A percentile compares a stretch with the other conserved stretches of the same genome.
phyloP scores from a whole-genome alignment of 2,888 invertebrate genomes.

The Cetonia aurata region DNA sequence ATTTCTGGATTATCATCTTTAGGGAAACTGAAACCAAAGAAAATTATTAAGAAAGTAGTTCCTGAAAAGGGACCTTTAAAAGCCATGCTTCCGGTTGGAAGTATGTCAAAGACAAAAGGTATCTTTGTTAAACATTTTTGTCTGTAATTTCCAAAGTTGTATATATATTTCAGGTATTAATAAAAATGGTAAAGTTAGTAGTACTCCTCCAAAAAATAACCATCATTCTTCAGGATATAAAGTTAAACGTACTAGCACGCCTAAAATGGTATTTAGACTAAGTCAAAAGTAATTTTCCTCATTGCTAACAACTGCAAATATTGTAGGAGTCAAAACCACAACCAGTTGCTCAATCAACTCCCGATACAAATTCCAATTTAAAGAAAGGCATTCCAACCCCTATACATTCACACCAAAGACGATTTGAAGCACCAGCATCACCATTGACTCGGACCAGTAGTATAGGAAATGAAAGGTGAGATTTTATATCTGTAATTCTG shows the following conservation, averaged over 20 bases:
- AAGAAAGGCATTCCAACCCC: slow-evolving; percentile 40
- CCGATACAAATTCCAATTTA: slow-evolving; percentile 41
- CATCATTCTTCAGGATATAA: slow-evolving; percentile 25
- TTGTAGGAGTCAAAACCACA: slow-evolving; percentile 48
- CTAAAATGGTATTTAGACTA: slow-evolving; percentile 45
- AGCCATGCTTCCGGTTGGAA: slow-evolving; percentile 51
- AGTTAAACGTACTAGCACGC: slow-evolving; percentile 49
- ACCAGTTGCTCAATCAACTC: slow-evolving; percentile 53
- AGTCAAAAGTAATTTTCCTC: neutral
- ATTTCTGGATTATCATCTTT: slow-evolving; percentile 19
- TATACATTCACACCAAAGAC: slow-evolving; percentile 44
- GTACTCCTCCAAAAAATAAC: slow-evolving; percentile 30
- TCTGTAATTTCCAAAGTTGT: neutral
- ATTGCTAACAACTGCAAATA: neutral
- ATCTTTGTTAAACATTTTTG: neutral
- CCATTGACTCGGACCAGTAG: slow-evolving; percentile 47
- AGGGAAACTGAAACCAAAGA: slow-evolving; percentile 50
- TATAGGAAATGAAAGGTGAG: slow-evolving; percentile 36
- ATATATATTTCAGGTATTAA: slow-evolving; percentile 19
- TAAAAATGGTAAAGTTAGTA: slow-evolving; percentile 15
- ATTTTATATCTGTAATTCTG: neutral
- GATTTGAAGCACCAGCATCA: slow-evolving; percentile 47
- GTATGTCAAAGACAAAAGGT: slow-evolving; percentile 51
- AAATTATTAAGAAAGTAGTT: slow-evolving; percentile 39
- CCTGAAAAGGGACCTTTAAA: slow-evolving; percentile 51